These are phyloP conservation scores for Centropus unirufus DNA, from an alignment of 2,113 vertebrate species.

Conservation along the genomic window DNA sequence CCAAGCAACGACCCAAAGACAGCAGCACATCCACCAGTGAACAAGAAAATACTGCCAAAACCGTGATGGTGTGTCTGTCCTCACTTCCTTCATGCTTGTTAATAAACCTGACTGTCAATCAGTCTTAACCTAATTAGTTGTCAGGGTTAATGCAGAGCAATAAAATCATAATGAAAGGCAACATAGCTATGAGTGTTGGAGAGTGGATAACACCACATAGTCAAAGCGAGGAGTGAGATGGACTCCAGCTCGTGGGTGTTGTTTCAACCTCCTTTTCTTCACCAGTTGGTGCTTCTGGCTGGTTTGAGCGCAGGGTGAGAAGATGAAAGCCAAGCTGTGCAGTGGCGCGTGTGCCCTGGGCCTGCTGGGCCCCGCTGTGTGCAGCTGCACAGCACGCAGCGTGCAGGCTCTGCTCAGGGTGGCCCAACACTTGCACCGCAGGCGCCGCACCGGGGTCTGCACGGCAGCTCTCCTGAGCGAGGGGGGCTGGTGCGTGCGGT, in stretches of 20 bases:
- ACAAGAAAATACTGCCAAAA: background rate
- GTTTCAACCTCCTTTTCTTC: background rate
- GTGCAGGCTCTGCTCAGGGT: background rate
- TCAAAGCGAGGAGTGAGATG: fast-evolving
- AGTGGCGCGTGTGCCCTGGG: fast-evolving
- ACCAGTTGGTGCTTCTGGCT: fast-evolving
- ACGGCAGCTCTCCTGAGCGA: fast-evolving
- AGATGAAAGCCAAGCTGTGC: background rate
- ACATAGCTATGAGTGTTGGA: fast-evolving
- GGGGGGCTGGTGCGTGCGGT: fast-evolving
- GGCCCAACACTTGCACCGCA: background rate
- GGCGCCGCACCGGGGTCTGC: fast-evolving
- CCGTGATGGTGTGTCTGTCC: background rate
- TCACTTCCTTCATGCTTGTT: background rate
- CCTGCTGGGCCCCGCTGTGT: fast-evolving
- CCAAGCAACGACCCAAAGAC: background rate
- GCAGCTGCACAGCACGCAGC: background rate
- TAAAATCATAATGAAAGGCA: background rate
- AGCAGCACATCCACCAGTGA: background rate
- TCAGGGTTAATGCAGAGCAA: background rate
- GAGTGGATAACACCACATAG: fast-evolving
- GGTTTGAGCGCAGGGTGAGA: fast-evolving
- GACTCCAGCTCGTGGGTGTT: background rate
- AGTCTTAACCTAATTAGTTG: background rate
- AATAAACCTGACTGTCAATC: background rate